Percentiles rank a stretch among this genome's conserved stretches.
Conservation (phyloP, 2,113 vertebrate species). For the Actenoides hombroni region DNA sequence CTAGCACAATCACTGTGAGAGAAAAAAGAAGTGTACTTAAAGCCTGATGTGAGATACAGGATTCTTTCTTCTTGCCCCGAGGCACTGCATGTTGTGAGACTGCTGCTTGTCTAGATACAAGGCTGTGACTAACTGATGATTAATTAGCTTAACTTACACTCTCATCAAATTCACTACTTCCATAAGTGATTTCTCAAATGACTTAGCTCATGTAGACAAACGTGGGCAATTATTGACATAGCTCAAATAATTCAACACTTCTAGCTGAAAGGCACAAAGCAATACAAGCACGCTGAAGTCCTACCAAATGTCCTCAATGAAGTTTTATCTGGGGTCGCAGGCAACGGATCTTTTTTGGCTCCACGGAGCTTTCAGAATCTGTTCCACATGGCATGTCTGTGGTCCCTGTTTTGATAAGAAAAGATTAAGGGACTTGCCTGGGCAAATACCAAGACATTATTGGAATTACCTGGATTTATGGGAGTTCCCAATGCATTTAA, state of each 20-base stretch:
- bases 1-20: neutral
- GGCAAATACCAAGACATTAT: neutral
- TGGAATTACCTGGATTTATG: constrained; percentile 2
- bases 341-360: constrained; percentile 17
- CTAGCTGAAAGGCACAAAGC: neutral
- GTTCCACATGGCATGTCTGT: constrained; percentile 11
- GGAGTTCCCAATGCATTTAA: neutral
- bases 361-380: constrained; percentile 3
- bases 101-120: neutral
- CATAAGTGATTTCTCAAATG: constrained; percentile 12
- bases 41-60: neutral
- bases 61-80: neutral
- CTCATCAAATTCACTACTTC: constrained; percentile 27
- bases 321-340: constrained; percentile 1
- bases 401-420: constrained; percentile 30
- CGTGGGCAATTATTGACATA: neutral
- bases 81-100: neutral
- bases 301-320: neutral
- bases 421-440: constrained; percentile 3
- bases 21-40: neutral
- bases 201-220: constrained; percentile 19
- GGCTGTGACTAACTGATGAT: neutral
- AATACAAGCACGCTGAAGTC: neutral
- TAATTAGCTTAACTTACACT: constrained; percentile 13
- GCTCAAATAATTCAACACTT: constrained; percentile 16